Base-by-base conservation (phyloP, 2,113 vertebrate genomes). In the Acinonyx jubatus region DNA sequence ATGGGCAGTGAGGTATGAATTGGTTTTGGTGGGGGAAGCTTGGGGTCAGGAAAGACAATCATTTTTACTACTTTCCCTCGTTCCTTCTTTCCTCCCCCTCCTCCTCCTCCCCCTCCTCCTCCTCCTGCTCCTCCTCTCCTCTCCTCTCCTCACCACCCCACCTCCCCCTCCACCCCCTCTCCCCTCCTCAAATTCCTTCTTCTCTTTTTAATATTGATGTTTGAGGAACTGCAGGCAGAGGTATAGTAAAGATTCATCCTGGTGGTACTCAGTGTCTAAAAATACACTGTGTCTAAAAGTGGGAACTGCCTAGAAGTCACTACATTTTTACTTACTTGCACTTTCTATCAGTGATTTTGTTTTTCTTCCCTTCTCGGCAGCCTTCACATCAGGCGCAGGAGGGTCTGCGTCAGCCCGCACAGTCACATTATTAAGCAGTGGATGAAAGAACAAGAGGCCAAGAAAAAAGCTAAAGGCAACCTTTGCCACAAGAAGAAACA, bases 391-490 rank as follows among this genome's bases (percentile, higher is more conserved):
- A 96, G 90, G 96, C 94, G 33, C 88, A 98, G 94, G 96, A 99
- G 98, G 85, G 73, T 98, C 85, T 99, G 99, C 74, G 96, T 97
- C 93, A 99, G 98, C 76, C 97, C 98, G 1, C n/a, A 13, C 63
- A 98, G 97, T 18, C 98, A 11, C 50, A 83, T 74, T 79, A 8
- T 99, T 38, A 97, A 97, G 92, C 98, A 89, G 65, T 98, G 98
- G 97, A 98, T 99, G 97, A 97, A 97, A 96, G 97, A 38, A n/a
- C 96, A 96, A 13, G 94, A 85, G n/a, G 89, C 89, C 57, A 98
- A 95, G 96, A 89, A 84, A 90, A 81, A 83, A 4, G 41, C 50
- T 23, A 94, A 88, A 79, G 3, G 74, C 50, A 94, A 71, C 12
- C 5, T 1, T 25, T 98, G 91, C n/a, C 19, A 19, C 61, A 55